Evolutionary conservation across 2,113 vertebrate species (phyloP), one percentile per base, ranked within the genome.

Genomic region (Nipponia nippon): DNA sequence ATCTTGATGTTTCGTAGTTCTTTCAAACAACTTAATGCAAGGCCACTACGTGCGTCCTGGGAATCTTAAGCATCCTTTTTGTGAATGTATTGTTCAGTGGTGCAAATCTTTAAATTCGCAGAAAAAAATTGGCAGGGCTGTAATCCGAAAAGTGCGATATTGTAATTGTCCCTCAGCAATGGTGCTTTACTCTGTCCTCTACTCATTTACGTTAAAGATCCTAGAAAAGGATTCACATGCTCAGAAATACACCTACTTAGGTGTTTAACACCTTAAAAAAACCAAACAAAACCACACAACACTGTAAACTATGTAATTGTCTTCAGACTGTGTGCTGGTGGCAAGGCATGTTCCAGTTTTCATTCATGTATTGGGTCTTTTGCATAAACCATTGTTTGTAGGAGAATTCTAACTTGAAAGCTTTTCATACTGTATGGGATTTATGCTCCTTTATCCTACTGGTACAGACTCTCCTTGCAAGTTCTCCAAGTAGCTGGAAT

Each of bases 401-500:
- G 81, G 87, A 93, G 92, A 95, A 96, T 97, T 97, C 83, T 97
- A 87, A 92, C 59, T 85, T 93, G 75, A 95, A 93, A 98, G 94
- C 95, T 97, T 97, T 97, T 95, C 96, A 80, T 97, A 76, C 62
- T 89, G 82, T 91, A 70, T 97, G 93, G 94, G 89, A 93, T 97
- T 97, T 95, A 76, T 93, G 96, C 97, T 96, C 94, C 96, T 97
- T 94, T 95, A 69, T 91, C 87, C 90, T 87, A 22, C 73, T 90
- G 97, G 94, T 97, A 92, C 95, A 97, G 92, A 49, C 40, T 95
- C 80, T 95, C 85, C 94, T 93, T 95, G 77, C 80, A 93, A 63
- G 91, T 98, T 95, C 92, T 98, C 90, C 95, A 92, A 96, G 97
- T 97, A 96, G 96, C 97, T 95, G 94, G 95, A 90, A 97, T 90